Percentiles rank a stretch among this genome's conserved stretches.
phyloP scores from a whole-genome alignment of 64 coral and sea anemone species.

The Orbicella faveolata region DNA sequence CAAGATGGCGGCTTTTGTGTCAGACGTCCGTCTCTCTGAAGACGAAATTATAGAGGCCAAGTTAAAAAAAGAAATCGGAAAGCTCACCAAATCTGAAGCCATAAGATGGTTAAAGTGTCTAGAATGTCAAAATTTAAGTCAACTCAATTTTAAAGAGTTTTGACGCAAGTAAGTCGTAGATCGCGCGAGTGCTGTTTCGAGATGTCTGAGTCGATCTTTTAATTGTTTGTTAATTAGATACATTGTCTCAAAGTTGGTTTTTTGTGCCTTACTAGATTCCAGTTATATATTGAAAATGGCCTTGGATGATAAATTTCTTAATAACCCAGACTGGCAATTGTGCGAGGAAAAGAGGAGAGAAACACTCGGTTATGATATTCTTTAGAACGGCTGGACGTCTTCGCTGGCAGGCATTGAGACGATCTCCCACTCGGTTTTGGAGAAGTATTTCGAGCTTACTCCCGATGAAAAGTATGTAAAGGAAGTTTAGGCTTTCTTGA shows the following conservation, averaged over 20 bases:
- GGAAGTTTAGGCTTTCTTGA: constrained; percentile 39
- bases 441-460: constrained; percentile 19
- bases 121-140: too few species aligned
- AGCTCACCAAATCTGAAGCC: too few species aligned
- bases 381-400: neutral
- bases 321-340: constrained; percentile 7
- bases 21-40: too few species aligned
- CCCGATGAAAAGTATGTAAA: neutral
- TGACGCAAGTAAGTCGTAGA: too few species aligned
- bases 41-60: too few species aligned
- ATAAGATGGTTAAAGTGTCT: too few species aligned
- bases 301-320: constrained; percentile 13
- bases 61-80: too few species aligned
- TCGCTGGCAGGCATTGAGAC: constrained; percentile 19
- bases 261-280: constrained; percentile 1
- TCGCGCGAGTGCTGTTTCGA: too few species aligned
- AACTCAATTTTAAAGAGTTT: too few species aligned
- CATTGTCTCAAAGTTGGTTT: neutral
- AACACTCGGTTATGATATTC: neutral
- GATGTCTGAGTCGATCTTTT: neutral
- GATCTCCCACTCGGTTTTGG: constrained; percentile 35
- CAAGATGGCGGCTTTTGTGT: too few species aligned
- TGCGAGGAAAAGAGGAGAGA: constrained; percentile 10
- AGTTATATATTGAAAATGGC: constrained; percentile 19
- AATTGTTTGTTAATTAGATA: constrained; percentile 14